Evolutionary conservation across 2,888 invertebrate genomes (phyloP).

Genomic region (Tetropium fuscum): DNA sequence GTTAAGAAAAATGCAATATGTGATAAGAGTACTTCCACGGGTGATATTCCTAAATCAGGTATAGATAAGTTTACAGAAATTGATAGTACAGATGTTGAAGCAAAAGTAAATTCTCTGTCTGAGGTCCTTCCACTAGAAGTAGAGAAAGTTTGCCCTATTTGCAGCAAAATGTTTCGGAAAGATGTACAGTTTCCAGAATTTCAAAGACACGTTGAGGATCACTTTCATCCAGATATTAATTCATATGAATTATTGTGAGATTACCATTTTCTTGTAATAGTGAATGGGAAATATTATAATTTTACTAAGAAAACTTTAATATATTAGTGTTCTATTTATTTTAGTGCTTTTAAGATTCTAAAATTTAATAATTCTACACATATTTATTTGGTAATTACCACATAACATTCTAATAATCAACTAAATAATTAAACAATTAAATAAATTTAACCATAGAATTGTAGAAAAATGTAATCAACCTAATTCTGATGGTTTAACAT

Average conservation of each 20-base stretch:
- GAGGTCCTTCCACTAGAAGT: conserved; percentile 50
- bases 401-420: too few relatives aligned
- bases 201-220: conserved; percentile 81
- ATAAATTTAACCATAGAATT: too few relatives aligned
- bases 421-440: too few relatives aligned
- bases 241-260: conserved; percentile 51
- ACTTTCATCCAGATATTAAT: conserved; percentile 73
- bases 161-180: conserved; percentile 74
- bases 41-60: conserved; percentile 40
- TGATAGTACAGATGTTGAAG: conserved; percentile 14
- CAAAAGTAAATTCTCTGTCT: conserved; percentile 36
- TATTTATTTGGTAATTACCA: too few relatives aligned
- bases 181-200: conserved; percentile 74
- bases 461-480: too few relatives aligned
- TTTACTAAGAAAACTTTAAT: too few relatives aligned
- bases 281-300: too few relatives aligned
- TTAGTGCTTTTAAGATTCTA: too few relatives aligned
- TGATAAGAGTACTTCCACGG: conserved; percentile 47
- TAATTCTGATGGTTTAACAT: conserved; percentile 80
- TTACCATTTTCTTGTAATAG: not conserved
- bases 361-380: too few relatives aligned
- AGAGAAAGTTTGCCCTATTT: conserved; percentile 80
- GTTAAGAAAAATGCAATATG: conserved; percentile 32
- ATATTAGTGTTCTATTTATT: too few relatives aligned
- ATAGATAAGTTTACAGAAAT: conserved; percentile 49